Percentiles rank a stretch among this genome's conserved stretches.
Evolutionary conservation across 2,888 invertebrate species (phyloP).

Genomic region (Cantharis rufa): DNA sequence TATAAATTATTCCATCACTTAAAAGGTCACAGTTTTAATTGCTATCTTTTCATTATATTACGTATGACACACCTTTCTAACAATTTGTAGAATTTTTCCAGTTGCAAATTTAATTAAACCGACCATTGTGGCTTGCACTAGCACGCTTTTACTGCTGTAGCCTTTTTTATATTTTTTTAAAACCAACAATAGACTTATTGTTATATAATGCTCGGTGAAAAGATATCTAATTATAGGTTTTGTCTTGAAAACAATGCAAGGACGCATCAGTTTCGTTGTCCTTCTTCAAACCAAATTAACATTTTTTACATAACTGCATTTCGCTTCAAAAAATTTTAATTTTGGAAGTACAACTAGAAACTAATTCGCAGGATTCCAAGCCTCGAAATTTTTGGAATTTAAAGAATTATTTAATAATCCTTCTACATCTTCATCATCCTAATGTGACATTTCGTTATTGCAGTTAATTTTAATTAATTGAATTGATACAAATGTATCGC

Average conservation of each 20-base stretch:
- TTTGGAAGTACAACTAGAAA: background rate
- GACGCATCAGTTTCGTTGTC: constrained; percentile 10
- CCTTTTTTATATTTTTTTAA: background rate
- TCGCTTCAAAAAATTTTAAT: background rate
- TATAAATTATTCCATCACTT: background rate
- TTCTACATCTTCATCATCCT: background rate
- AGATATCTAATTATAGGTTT: constrained; percentile 6
- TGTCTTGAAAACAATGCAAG: constrained; percentile 17
- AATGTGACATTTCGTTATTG: background rate
- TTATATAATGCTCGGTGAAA: background rate
- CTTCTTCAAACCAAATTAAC: constrained; percentile 6
- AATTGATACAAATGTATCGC: constrained; percentile 15
- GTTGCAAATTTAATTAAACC: background rate
- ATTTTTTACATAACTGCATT: background rate
- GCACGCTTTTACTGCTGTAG: background rate
- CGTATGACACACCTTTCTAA: background rate
- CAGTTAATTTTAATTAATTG: constrained; percentile 6
- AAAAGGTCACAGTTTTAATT: background rate
- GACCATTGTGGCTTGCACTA: background rate
- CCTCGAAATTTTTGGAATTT: background rate
- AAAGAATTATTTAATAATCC: background rate
- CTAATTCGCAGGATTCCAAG: background rate
- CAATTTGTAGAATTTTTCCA: background rate
- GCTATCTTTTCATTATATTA: background rate
- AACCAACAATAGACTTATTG: background rate